Conservation (phyloP, 2,113 vertebrate genomes). For the Callopanchax toddi region DNA sequence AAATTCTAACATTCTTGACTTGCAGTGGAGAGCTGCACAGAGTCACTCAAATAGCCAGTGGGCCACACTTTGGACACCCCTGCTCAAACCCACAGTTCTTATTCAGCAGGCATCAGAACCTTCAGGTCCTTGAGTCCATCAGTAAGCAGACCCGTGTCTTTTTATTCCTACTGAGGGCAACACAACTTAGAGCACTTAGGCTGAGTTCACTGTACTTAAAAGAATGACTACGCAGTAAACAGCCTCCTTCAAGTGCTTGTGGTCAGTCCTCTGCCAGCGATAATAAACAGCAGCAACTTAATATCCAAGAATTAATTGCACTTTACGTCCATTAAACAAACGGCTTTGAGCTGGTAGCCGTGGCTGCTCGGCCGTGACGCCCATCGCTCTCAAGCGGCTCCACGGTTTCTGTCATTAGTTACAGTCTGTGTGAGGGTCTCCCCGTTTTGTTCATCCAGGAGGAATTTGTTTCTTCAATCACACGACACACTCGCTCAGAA, state of each 20-base stretch:
- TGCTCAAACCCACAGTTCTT: no score
- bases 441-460: slow-evolving; percentile 18
- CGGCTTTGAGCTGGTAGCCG: slow-evolving; percentile 32
- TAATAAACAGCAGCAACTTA: slow-evolving; percentile 50
- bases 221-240: slow-evolving; percentile 42
- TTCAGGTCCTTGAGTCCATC: not conserved
- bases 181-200: slow-evolving; percentile 39
- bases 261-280: slow-evolving; percentile 53
- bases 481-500: slow-evolving; percentile 12
- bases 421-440: slow-evolving; percentile 8
- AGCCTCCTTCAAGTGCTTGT: slow-evolving; percentile 49
- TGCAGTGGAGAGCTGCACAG: no score
- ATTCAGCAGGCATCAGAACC: not conserved
- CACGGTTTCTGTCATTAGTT: slow-evolving; percentile 6
- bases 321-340: slow-evolving; percentile 55
- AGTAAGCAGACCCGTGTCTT: fast-evolving
- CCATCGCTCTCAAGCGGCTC: slow-evolving; percentile 21
- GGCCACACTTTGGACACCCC: no score
- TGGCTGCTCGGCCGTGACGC: slow-evolving; percentile 13
- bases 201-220: slow-evolving; percentile 34
- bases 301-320: slow-evolving; percentile 56
- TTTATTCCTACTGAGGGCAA: slow-evolving; percentile 1
- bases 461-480: slow-evolving; percentile 18
- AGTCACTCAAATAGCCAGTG: no score
- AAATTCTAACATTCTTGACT: no score